Evolutionary conservation across 2,797 vertebrate species (phyloP).

Genomic region (Buceros bicornis): DNA sequence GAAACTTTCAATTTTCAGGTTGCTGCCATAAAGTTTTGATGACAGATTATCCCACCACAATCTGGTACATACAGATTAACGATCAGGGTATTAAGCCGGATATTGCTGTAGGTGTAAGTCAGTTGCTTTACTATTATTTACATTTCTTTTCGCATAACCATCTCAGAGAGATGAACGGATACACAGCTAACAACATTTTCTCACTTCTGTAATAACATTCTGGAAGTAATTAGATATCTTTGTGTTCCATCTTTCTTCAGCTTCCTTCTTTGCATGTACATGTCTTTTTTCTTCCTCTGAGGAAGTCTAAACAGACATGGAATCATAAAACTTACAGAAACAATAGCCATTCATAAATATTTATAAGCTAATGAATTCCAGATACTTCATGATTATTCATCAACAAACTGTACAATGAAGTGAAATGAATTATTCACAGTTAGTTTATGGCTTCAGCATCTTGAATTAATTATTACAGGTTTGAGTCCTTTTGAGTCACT

Average conservation of each 20-base stretch:
- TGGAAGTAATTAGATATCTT: not conserved
- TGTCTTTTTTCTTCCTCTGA: not conserved
- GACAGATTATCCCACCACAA: not conserved
- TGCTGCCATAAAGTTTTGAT: not conserved
- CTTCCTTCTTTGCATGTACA: not conserved
- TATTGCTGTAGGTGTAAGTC: not conserved
- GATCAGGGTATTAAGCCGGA: not conserved
- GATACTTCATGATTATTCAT: constrained; percentile 54
- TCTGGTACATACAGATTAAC: not conserved
- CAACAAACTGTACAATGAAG: constrained; percentile 20
- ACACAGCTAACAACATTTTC: constrained; percentile 25
- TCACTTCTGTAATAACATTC: not conserved
- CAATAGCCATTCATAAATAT: constrained; percentile 66
- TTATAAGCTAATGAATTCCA: constrained; percentile 59
- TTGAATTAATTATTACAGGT: constrained; percentile 72
- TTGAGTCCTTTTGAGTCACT: constrained; percentile 59
- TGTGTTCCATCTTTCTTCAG: not conserved
- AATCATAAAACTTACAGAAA: constrained; percentile 44
- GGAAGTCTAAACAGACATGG: not conserved
- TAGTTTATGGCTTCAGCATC: constrained; percentile 66
- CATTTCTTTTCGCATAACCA: constrained; percentile 7
- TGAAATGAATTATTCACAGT: constrained; percentile 69
- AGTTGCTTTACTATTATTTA: not conserved
- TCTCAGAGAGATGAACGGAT: constrained; percentile 8
- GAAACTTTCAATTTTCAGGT: not conserved